Evolutionary conservation across 2,888 invertebrate genomes (phyloP).

Genomic region (Epinotia brunnichana): DNA sequence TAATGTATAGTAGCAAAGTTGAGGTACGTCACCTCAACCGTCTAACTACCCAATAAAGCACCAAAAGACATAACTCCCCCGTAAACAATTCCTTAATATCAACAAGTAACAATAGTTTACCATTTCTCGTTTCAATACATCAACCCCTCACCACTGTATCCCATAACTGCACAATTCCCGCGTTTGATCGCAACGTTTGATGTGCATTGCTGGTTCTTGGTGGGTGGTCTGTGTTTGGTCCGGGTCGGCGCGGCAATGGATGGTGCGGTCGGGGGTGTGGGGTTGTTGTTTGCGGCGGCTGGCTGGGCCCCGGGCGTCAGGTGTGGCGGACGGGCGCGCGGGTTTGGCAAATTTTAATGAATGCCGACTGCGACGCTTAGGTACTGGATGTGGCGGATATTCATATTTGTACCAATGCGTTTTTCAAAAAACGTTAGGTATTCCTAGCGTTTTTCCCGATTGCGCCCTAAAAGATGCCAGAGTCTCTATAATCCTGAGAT

Average conservation of each 20-base stretch:
- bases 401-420: too few relatives aligned
- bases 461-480: too few relatives aligned
- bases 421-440: too few relatives aligned
- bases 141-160: conserved; percentile 14
- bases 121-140: conserved; percentile 38
- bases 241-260: conserved; percentile 17
- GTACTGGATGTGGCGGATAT: conserved; percentile 58
- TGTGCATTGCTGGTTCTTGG: not conserved
- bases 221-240: not conserved
- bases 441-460: too few relatives aligned
- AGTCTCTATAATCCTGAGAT: too few relatives aligned
- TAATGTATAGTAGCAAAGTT: not conserved
- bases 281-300: conserved; percentile 40
- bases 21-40: conserved; percentile 7
- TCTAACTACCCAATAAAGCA: conserved; percentile 17
- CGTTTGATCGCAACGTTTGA: not conserved
- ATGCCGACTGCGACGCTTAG: conserved; percentile 58
- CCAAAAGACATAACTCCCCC: conserved; percentile 21
- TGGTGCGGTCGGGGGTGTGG: conserved; percentile 1
- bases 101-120: conserved; percentile 42
- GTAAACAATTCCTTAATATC: conserved; percentile 42
- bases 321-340: conserved; percentile 62
- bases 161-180: not conserved
- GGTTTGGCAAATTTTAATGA: conserved; percentile 74
- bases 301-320: conserved; percentile 54